These are phyloP conservation scores for Catocala nupta DNA, from an alignment of 2,888 invertebrate species.

Conservation along the genomic window DNA sequence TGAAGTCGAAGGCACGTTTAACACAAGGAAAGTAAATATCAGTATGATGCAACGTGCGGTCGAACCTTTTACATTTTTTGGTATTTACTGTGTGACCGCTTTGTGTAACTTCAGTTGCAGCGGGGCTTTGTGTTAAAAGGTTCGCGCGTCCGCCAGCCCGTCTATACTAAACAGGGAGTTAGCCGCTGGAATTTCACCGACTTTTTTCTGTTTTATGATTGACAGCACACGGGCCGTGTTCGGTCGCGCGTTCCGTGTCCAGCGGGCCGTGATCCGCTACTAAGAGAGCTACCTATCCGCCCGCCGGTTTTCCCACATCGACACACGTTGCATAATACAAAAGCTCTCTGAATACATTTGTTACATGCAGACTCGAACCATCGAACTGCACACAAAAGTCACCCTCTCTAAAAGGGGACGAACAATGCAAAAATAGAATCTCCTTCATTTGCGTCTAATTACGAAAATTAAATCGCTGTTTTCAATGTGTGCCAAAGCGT, in stretches of 20 bases:
- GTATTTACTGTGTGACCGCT: constrained; percentile 65
- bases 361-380: constrained; percentile 59
- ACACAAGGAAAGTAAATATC: constrained; percentile 53
- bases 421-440: constrained; percentile 42
- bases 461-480: constrained; percentile 68
- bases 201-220: constrained; percentile 85
- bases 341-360: constrained; percentile 66
- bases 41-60: constrained; percentile 46
- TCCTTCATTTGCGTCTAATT: constrained; percentile 61
- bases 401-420: constrained; percentile 48
- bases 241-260: constrained; percentile 82
- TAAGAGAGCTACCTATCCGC: constrained; percentile 78
- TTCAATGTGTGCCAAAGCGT: constrained; percentile 72
- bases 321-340: constrained; percentile 75
- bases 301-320: constrained; percentile 66
- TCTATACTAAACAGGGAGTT: constrained; percentile 75
- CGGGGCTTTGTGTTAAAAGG: constrained; percentile 66
- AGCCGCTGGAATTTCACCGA: constrained; percentile 75
- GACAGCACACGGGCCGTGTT: constrained; percentile 84
- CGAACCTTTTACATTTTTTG: constrained; percentile 51
- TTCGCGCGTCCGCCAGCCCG: constrained; percentile 58
- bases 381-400: constrained; percentile 61
- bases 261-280: constrained; percentile 78
- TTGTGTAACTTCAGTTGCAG: constrained; percentile 66
- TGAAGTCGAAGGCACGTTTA: constrained; percentile 44